phyloP scores from a whole-genome alignment of 2,888 invertebrate species.

The Pterostichus madidus region DNA sequence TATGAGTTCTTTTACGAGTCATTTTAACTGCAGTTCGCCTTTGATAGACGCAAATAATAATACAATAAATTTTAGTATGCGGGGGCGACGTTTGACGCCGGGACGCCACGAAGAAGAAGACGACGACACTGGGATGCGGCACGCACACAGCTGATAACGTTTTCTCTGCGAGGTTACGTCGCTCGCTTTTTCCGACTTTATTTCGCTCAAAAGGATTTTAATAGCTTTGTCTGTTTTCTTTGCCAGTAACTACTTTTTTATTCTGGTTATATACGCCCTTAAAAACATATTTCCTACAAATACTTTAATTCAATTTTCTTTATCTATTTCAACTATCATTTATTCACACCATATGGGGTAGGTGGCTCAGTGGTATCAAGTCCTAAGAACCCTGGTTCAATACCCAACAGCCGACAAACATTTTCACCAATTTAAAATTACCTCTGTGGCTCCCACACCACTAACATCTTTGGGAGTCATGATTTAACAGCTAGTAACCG shows the following conservation, averaged over 20 bases:
- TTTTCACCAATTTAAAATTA: too few species aligned
- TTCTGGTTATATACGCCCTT: background rate
- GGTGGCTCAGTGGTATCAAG: too few species aligned
- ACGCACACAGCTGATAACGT: slow-evolving; percentile 6
- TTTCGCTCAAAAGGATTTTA: slow-evolving; percentile 1
- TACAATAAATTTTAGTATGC: slow-evolving; percentile 57
- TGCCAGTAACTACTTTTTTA: background rate
- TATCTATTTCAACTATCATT: background rate
- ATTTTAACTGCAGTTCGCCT: slow-evolving; percentile 57
- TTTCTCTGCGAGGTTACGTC: background rate
- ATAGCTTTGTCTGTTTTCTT: slow-evolving; percentile 14
- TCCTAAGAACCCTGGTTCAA: too few species aligned
- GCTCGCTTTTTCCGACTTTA: slow-evolving; percentile 15
- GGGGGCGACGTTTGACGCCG: background rate
- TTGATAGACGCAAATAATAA: slow-evolving; percentile 61
- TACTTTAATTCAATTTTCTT: background rate
- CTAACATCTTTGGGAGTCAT: too few species aligned
- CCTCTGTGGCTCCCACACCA: too few species aligned
- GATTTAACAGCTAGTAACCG: too few species aligned
- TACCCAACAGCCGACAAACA: too few species aligned
- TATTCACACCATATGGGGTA: too few species aligned
- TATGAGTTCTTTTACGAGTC: slow-evolving; percentile 57
- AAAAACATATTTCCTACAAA: background rate
- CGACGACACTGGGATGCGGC: background rate
- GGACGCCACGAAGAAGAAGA: too few species aligned